Evolutionary conservation across 2,888 invertebrate genomes (phyloP), one percentile per base, ranked within the genome.

Genomic region (Cerceris rybyensis): DNA sequence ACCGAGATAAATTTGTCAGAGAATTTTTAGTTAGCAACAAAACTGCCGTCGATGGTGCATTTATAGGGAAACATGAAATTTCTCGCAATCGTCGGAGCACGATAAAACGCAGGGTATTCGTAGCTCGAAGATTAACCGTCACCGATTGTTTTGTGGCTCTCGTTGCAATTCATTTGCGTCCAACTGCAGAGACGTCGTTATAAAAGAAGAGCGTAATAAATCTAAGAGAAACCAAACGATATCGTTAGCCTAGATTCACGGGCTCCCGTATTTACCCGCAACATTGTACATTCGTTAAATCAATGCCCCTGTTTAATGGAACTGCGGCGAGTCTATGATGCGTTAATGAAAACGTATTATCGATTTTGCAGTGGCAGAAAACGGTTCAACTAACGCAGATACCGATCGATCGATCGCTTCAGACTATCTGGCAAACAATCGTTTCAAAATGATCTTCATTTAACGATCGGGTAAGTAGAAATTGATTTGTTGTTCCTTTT

Each of bases 261-360:
- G 28, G 28, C 28, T 28, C 28, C 28, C 28, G 28, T 11, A 46
- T 46, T 46, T 46, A 8, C 46, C 46, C 46, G 13, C 46, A 11
- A 50, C 14, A 68, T 41, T 54, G 61, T 42, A 41, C 58, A 52
- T 11, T 11, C 28, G 42, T 50, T 16, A 54, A 70, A 66, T 65
- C 58, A 58, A 77, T 61, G 61, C 55, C 58, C 59, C 42, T 43
- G 54, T 63, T 69, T 66, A 76, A 58, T 60, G 55, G 54, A 49
- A 17, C 58, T 58, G 63, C 67, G 61, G 71, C 46, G 50, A 39
- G 43, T 76, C 16, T 55, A 58, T 46, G 66, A 63, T 58, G 57
- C 61, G 63, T 64, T 75, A 72, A 78, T 70, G 78, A 81, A 78
- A 78, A 60, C 78, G 71, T 50, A 77, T 77, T 80, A 81, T 81